Evolutionary conservation across 1,140 invertebrate species (phyloP).

Genomic region (Leptinotarsa texana): DNA sequence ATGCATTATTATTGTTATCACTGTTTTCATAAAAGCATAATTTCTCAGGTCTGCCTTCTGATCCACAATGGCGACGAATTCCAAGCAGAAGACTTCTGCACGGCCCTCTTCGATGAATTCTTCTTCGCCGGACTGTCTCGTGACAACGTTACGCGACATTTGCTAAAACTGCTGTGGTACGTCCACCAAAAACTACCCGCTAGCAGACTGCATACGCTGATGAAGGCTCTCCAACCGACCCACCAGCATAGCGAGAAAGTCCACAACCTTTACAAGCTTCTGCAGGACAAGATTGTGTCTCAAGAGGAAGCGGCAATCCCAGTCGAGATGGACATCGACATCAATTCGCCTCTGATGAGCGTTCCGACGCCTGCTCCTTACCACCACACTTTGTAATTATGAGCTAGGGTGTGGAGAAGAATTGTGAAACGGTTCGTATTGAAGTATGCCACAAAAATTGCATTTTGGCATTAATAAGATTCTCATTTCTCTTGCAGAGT

Average conservation of each 20-base stretch:
- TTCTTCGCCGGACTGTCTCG: slow-evolving; percentile 85
- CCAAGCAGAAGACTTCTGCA: slow-evolving; percentile 91
- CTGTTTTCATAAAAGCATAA: no score
- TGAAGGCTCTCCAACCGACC: slow-evolving; percentile 87
- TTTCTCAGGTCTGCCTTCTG: slow-evolving; percentile 73
- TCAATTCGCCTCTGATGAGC: slow-evolving; percentile 83
- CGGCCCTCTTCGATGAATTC: slow-evolving; percentile 94
- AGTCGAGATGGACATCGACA: slow-evolving; percentile 68
- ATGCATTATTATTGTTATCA: neutral
- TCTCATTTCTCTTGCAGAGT: no score
- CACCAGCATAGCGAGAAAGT: slow-evolving; percentile 84
- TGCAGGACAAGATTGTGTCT: slow-evolving; percentile 77
- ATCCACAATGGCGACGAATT: slow-evolving; percentile 92
- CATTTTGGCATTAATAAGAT: no score
- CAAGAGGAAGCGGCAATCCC: slow-evolving; percentile 68
- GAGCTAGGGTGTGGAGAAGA: no score
- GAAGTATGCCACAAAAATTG: no score
- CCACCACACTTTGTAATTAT: slow-evolving; percentile 55
- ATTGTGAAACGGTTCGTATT: no score
- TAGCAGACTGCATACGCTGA: slow-evolving; percentile 75
- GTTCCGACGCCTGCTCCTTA: slow-evolving; percentile 81
- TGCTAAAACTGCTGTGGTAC: slow-evolving; percentile 91
- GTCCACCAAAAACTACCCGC: slow-evolving; percentile 85
- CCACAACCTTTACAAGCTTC: slow-evolving; percentile 75
- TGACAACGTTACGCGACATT: slow-evolving; percentile 92